Evolutionary conservation across 1,140 invertebrate species (phyloP).

Genomic region (Megathymus violae): DNA sequence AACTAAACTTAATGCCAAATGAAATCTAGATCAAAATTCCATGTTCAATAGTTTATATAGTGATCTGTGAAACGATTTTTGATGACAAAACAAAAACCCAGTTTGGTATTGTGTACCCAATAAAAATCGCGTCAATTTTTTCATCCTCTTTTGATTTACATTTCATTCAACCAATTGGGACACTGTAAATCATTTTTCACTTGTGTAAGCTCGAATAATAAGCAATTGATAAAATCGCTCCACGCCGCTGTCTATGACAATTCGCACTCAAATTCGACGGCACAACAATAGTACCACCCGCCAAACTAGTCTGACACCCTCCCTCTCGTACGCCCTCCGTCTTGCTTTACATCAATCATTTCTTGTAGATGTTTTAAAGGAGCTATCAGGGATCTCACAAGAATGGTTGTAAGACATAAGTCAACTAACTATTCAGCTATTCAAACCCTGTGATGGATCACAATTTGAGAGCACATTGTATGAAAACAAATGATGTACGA

Average conservation of each 20-base stretch:
- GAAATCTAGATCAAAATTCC: too few species aligned
- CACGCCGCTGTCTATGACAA: constrained; percentile 67
- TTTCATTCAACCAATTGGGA: constrained; percentile 23
- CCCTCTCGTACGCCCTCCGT: constrained; percentile 39
- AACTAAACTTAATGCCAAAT: too few species aligned
- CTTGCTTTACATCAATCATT: constrained; percentile 31
- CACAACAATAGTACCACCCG: constrained; percentile 66
- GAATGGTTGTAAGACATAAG: constrained; percentile 53
- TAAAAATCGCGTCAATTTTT: neutral
- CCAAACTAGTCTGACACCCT: constrained; percentile 43
- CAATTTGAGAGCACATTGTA: constrained; percentile 73
- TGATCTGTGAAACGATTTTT: too few species aligned
- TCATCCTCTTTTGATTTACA: constrained; percentile 16
- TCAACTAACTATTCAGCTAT: constrained; percentile 72
- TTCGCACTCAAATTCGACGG: constrained; percentile 69
- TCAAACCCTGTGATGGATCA: constrained; percentile 70
- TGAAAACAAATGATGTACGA: constrained; percentile 65
- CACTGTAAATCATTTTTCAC: constrained; percentile 56
- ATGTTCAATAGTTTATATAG: too few species aligned
- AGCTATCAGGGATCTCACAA: constrained; percentile 45
- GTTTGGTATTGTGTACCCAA: too few species aligned
- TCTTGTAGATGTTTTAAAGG: constrained; percentile 41
- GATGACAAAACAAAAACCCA: too few species aligned
- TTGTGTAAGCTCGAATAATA: constrained; percentile 66
- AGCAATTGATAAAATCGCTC: constrained; percentile 70